Conservation (phyloP, 2,113 vertebrate genomes). For the Oncorhynchus gorbuscha region DNA sequence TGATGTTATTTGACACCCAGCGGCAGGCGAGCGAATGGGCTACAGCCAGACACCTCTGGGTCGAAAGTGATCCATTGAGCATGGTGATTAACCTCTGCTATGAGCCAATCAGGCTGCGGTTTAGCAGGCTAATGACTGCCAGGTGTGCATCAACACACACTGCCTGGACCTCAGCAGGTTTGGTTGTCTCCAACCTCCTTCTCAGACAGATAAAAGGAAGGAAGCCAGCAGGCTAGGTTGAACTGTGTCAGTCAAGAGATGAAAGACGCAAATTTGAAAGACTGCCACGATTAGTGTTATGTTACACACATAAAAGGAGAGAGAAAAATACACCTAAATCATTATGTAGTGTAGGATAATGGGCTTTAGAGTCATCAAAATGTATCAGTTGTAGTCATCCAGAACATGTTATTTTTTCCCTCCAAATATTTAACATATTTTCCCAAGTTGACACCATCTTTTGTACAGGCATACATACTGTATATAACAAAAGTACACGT, state of each 20-base stretch:
- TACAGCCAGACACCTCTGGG: constrained; percentile 29
- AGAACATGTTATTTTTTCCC: too few relatives aligned
- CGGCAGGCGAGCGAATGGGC: not conserved
- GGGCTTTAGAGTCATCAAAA: too few relatives aligned
- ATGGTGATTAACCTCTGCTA: constrained; percentile 53
- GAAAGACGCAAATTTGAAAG: not conserved
- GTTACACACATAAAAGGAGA: not conserved
- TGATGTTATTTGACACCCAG: constrained; percentile 7
- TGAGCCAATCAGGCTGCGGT: constrained; percentile 37
- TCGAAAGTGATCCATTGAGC: constrained; percentile 44
- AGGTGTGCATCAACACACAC: constrained; percentile 33
- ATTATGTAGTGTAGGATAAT: too few relatives aligned
- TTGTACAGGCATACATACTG: not conserved
- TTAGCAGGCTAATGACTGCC: constrained; percentile 53
- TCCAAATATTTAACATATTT: too few relatives aligned
- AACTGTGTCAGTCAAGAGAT: constrained; percentile 1
- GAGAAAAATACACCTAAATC: too few relatives aligned
- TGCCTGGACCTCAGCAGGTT: too few relatives aligned
- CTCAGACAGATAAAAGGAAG: constrained; percentile 37
- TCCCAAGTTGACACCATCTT: too few relatives aligned
- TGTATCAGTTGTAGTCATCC: too few relatives aligned
- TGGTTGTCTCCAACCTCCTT: too few relatives aligned
- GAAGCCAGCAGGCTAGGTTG: constrained; percentile 17
- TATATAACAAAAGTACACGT: not conserved
- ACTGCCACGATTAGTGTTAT: not conserved